Base-by-base conservation (phyloP, 2,113 vertebrate species). In the Aix galericulata region DNA sequence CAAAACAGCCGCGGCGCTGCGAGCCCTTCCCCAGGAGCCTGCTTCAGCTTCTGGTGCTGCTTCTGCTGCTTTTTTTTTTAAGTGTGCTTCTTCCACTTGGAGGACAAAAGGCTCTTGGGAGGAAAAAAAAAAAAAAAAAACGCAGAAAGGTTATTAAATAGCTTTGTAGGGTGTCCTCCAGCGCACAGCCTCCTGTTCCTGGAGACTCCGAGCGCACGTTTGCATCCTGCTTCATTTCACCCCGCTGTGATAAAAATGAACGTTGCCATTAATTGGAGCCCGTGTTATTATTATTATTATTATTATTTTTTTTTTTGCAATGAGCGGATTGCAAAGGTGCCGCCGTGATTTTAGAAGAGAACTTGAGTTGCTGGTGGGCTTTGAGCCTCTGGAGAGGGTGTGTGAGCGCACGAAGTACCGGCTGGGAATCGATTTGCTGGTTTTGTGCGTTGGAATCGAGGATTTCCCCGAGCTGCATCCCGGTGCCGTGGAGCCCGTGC, bases 211-310 rank as follows among this genome's bases (percentile, higher is more conserved):
- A 42, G 91, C 4, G 60, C 69, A 44, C 59, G 3, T 14, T 63
- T 32, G 0, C 20, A 0, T 31, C 76, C 0, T 6, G 11, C 34
- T 55, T 8, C 0, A 0, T 36, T 76, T 64, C 29, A 5, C 59
- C 36, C 40, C 3, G 31, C 21, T 18, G 13, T 40, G 26, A 8
- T 16, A 12, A 15, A 78, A 69, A 38, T 5, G 0, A 12, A 0
- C 20, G 0, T 31, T 36, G 0, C 1, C 29, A 0, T 18, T 8
- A 11, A 1, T 0, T 0, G 23, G 32, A 17, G 13, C 80, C 22
- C 0, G 11, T 40, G 40, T 40, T 40, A 40, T 40, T 40, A 13
- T 40, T 40, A 40, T 40, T 40, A 38, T 38, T 40, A 40, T 40
- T 40, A 40, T 40, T 13, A 5, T 40, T 2, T 6, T 4, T 80